These are phyloP conservation scores for Ophthalmolycus amberensis DNA, from an alignment of 2,113 vertebrate genomes.

Conservation along the genomic window DNA sequence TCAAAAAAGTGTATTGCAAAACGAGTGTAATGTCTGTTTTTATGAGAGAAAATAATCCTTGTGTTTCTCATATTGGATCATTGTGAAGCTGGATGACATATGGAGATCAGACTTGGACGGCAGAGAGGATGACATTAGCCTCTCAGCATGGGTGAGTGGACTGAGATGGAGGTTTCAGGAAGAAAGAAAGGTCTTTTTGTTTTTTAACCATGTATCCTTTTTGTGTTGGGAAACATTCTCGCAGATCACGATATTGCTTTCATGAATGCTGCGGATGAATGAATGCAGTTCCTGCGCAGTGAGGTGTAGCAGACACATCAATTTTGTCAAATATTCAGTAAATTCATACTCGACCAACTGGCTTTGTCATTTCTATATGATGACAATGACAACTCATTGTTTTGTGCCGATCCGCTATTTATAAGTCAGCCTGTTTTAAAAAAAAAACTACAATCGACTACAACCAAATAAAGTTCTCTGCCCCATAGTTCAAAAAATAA, in stretches of 20 bases:
- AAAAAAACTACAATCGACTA: neutral
- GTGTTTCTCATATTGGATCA: conserved; percentile 57
- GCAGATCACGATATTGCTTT: conserved; percentile 54
- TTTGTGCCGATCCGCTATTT: neutral
- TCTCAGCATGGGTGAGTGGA: conserved; percentile 66
- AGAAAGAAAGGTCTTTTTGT: conserved; percentile 25
- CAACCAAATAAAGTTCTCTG: neutral
- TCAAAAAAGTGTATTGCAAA: conserved; percentile 12
- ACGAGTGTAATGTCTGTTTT: conserved; percentile 40
- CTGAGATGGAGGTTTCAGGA: conserved; percentile 42
- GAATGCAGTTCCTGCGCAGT: neutral
- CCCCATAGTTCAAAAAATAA: neutral
- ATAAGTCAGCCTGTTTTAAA: neutral
- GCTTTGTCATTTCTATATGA: conserved; percentile 19
- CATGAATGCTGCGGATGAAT: conserved; percentile 23
- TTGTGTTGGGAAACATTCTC: conserved; percentile 44
- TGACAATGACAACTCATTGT: conserved; percentile 20
- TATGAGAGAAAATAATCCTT: conserved; percentile 23
- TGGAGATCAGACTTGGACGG: conserved; percentile 57
- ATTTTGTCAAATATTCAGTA: conserved; percentile 35
- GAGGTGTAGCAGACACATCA: conserved; percentile 28
- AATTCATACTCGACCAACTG: conserved; percentile 21
- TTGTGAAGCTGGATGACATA: conserved; percentile 56
- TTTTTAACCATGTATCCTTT: conserved; percentile 36
- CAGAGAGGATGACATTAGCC: conserved; percentile 65